Base-by-base conservation (phyloP, 2,888 invertebrate genomes). In the Pyrgus malvae region DNA sequence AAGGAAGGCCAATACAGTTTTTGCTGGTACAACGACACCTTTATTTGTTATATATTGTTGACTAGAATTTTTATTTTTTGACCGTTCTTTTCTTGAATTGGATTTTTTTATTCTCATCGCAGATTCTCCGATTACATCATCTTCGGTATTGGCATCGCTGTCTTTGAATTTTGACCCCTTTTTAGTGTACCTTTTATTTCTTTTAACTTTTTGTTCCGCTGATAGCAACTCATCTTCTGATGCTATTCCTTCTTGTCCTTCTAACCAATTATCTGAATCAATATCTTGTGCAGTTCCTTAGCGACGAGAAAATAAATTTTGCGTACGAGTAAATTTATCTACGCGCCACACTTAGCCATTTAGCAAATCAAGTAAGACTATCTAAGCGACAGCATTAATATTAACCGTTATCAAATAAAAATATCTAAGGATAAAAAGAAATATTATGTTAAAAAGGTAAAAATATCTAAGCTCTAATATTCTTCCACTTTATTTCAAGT, bases 211-310 rank as follows among this genome's bases (percentile, higher is more conserved):
- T 44, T 38, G 3, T 14, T 33, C 45, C 37, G 45, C 14, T n/a
- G n/a, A n/a, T 44, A 11, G 21, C 37, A 53, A 35, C 35, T 53
- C 27, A 53, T 44, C 45, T 25, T 50, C 42, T 33, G 53, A 44
- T 16, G 33, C 12, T 31, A 40, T 45, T 38, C 16, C 44, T 44
- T 41, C 48, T 48, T 55, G 55, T 38, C 48, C 48, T 55, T 55
- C 55, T 35, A 31, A 48, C 55, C 48, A 55, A 38, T 53, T 45
- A 53, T 53, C 53, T 44, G 53, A 53, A 44, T 44, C 37, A 37
- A 14, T 4, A 31, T 6, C 9, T 31, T 9, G 11, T 31, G 31
- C 31, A 31, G 31, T 31, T 31, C 31, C 31, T 31, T n/a, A 11
- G 31, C 31, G 31, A 31, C 31, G 11, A 31, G 31, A 31, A 31